phyloP scores from a whole-genome alignment of 2,113 vertebrate species.

The Pollachius pollachius region DNA sequence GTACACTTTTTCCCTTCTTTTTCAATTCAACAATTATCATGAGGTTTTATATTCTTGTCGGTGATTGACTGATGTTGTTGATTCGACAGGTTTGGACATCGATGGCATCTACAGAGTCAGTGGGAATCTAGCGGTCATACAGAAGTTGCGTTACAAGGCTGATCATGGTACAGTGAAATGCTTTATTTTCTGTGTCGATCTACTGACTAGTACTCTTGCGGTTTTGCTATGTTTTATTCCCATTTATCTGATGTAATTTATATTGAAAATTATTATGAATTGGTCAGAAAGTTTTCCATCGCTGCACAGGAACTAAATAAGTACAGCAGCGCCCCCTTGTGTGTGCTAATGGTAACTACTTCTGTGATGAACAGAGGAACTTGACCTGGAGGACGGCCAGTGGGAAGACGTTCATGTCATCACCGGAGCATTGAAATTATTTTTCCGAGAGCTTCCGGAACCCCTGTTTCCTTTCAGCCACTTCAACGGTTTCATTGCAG shows the following conservation, averaged over 20 bases:
- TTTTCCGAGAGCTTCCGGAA: conserved; percentile 89
- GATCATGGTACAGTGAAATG: conserved; percentile 80
- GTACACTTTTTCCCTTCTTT: conserved; percentile 48
- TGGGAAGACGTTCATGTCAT: conserved; percentile 95
- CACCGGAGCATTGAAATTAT: conserved; percentile 90
- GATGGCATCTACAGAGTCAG: conserved; percentile 93
- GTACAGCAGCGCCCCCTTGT: conserved; percentile 37
- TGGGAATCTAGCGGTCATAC: conserved; percentile 91
- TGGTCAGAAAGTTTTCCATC: too few species aligned
- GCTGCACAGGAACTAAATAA: neutral
- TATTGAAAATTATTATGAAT: too few species aligned
- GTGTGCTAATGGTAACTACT: conserved; percentile 11
- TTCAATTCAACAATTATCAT: neutral
- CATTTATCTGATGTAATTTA: too few species aligned
- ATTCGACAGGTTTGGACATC: conserved; percentile 81
- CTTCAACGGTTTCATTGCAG: conserved; percentile 83
- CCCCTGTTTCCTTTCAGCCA: conserved; percentile 86
- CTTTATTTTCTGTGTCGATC: too few species aligned
- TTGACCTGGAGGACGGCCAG: conserved; percentile 86
- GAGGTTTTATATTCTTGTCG: neutral
- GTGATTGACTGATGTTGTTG: neutral
- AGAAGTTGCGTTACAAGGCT: conserved; percentile 91
- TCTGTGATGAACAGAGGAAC: conserved; percentile 76
- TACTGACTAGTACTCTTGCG: neutral
- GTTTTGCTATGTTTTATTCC: neutral